Evolutionary conservation across 2,797 vertebrate genomes (phyloP).

Genomic region (Melopsittacus undulatus): DNA sequence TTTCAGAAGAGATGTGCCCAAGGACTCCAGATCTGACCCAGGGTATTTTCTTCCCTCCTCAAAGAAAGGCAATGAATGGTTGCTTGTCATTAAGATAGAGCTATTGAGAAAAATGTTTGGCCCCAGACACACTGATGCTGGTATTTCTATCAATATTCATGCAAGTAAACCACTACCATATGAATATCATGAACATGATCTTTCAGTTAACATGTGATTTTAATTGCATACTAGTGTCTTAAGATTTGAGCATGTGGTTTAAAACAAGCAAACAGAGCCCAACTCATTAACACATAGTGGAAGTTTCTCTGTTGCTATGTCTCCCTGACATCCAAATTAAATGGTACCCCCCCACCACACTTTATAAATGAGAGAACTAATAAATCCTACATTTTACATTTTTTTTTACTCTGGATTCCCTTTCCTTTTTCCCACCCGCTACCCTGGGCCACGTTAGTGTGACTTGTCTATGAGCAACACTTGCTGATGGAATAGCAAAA

Average conservation of each 20-base stretch:
- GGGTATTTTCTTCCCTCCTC: background rate
- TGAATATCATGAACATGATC: background rate
- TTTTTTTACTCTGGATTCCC: background rate
- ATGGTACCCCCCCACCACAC: background rate
- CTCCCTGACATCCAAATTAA: background rate
- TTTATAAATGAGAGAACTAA: background rate
- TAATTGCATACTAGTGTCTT: background rate
- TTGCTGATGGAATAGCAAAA: background rate
- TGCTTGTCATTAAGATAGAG: background rate
- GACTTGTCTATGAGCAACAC: background rate
- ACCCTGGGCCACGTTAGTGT: background rate
- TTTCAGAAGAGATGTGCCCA: background rate
- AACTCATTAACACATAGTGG: accelerated
- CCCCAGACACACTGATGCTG: background rate
- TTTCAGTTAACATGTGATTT: background rate
- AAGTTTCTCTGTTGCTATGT: background rate
- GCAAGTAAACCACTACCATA: background rate
- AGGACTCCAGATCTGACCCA: background rate
- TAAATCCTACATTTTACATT: background rate
- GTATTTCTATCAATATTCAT: background rate
- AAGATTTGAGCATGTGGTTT: background rate
- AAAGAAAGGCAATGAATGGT: background rate
- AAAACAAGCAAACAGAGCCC: background rate
- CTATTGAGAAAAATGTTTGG: background rate
- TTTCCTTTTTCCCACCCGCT: background rate